Percentiles rank a stretch among this genome's conserved stretches.
phyloP scores from a whole-genome alignment of 2,113 vertebrate species.

The Periophthalmus modestus region DNA sequence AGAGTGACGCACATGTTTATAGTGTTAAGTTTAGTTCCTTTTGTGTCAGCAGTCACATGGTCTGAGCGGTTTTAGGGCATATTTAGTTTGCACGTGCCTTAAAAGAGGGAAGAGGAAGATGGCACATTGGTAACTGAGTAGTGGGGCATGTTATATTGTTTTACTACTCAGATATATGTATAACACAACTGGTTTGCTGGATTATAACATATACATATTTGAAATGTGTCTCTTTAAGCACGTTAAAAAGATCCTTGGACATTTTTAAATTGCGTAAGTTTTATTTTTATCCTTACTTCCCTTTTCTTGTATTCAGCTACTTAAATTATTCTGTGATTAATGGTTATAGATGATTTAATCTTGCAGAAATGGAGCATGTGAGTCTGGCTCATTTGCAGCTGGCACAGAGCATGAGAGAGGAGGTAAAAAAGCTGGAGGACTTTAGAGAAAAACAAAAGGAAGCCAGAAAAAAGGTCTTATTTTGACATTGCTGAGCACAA shows the following conservation, averaged over 20 bases:
- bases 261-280: conserved; percentile 92
- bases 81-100: conserved; percentile 2
- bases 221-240: conserved; percentile 76
- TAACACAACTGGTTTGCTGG: too few species aligned
- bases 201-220: neutral
- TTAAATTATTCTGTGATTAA: neutral
- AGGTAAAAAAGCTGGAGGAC: conserved; percentile 91
- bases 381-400: conserved; percentile 89
- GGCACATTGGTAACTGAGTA: neutral
- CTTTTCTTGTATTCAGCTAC: neutral
- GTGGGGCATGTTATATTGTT: neutral
- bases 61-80: neutral
- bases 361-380: conserved; percentile 82
- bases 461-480: conserved; percentile 84
- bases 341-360: neutral
- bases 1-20: neutral
- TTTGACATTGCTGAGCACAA: neutral
- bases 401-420: conserved; percentile 86
- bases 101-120: conserved; percentile 16
- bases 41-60: conserved; percentile 13
- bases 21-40: conserved; percentile 21
- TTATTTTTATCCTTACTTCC: neutral
- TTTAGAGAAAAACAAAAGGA: conserved; percentile 92
- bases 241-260: conserved; percentile 88
- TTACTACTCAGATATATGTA: too few species aligned